A percentile compares a stretch with the other conserved stretches of the same genome.
Evolutionary conservation across 2,888 invertebrate species (phyloP).

Genomic region (Agrotis exclamationis): DNA sequence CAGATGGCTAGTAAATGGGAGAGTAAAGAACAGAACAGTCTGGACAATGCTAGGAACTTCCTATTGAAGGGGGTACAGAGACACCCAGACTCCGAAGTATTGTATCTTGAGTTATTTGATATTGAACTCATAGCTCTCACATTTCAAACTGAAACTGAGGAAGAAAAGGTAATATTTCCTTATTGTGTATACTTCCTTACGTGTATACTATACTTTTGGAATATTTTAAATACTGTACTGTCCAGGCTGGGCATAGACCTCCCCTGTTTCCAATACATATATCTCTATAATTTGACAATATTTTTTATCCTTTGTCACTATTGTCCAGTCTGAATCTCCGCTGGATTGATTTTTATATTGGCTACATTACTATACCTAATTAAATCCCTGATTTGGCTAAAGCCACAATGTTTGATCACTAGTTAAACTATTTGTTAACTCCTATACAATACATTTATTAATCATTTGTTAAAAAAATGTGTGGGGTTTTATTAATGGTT

Average conservation of each 20-base stretch:
- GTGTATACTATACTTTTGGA: no score
- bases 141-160: constrained; percentile 79
- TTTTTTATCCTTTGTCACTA: not conserved
- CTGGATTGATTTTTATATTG: not conserved
- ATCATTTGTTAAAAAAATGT: no score
- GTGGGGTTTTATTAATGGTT: no score
- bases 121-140: constrained; percentile 79
- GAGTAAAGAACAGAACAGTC: constrained; percentile 92
- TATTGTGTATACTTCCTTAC: no score
- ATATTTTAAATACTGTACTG: no score
- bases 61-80: constrained; percentile 94
- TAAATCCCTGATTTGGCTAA: not conserved
- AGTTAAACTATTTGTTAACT: no score
- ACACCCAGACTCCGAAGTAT: constrained; percentile 92
- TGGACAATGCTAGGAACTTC: constrained; percentile 93
- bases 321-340: not conserved
- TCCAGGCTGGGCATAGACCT: no score
- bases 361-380: no score
- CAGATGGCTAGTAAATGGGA: constrained; percentile 95
- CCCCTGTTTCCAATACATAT: not conserved
- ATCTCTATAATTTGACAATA: no score
- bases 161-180: constrained; percentile 79
- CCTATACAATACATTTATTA: no score
- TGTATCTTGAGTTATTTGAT: constrained; percentile 93
- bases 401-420: no score